Conservation (phyloP, 2,888 invertebrate species). For the Eledone cirrhosa region DNA sequence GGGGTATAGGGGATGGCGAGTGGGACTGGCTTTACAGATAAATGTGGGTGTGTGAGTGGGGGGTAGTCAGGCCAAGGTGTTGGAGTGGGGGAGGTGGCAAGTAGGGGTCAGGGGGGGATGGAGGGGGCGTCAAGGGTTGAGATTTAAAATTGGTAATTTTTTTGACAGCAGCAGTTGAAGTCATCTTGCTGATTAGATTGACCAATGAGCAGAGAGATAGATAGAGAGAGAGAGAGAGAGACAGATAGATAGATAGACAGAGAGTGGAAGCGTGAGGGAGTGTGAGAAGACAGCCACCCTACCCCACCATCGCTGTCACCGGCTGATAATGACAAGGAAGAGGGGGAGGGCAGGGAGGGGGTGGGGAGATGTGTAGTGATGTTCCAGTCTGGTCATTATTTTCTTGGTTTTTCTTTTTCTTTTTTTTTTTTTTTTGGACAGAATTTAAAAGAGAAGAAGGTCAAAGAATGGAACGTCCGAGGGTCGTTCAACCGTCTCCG, state of each 20-base stretch:
- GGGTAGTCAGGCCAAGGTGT: background rate
- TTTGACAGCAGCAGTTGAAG: too few relatives aligned
- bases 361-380: background rate
- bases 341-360: background rate
- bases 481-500: slow-evolving; percentile 23
- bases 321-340: background rate
- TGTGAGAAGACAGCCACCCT: too few relatives aligned
- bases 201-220: background rate
- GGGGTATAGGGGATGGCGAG: background rate
- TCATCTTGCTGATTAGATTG: too few relatives aligned
- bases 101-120: background rate
- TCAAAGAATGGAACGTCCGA: too few relatives aligned
- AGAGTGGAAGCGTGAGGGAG: too few relatives aligned
- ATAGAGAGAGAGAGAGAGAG: background rate
- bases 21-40: background rate
- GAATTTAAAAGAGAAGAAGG: too few relatives aligned
- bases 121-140: too few relatives aligned
- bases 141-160: too few relatives aligned
- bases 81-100: background rate
- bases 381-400: background rate
- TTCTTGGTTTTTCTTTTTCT: background rate
- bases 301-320: too few relatives aligned
- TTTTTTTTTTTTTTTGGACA: background rate
- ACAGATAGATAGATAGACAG: background rate
- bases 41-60: background rate